Evolutionary conservation across 1,140 invertebrate genomes (phyloP), one percentile per base, ranked within the genome.

Genomic region (Halictus rubicundus): DNA sequence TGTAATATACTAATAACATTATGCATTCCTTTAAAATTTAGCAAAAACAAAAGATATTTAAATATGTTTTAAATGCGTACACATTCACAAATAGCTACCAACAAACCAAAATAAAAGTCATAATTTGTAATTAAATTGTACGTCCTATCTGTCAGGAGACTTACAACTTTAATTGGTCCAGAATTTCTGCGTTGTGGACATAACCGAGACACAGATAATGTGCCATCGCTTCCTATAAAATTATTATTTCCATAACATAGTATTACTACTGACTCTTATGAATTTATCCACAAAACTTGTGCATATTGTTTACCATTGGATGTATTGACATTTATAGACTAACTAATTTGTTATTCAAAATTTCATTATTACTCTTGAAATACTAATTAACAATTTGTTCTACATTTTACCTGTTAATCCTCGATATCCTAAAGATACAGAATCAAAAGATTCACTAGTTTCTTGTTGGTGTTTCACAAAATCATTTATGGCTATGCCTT

Each of bases 391-490:
- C 46, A 46, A 37, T 14, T 63, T 19, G 59, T 2, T 37, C 0
- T 46, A 32, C 57, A 64, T 32, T 82, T 91, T 84, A 95, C 95
- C 95, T 76, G 94, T 94, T 5, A 95, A 88, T 6, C 95, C 95
- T 70, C 95, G 92, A 85, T 95, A 95, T 42, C 95, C 95, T 68
- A 95, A 89, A 3, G 95, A 95, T n/a, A 95, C 94, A 0, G 94
- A 94, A 81, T 95, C 95, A 66, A 94, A 92, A 37, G 94, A 93
- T 59, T 95, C 94, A 59, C 90, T 94, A 16, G 94, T 92, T 80
- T 95, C 90, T 84, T 95, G 94, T 69, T 95, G 94, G 57, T 95
- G 93, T 71, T 93, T 93, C 12, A 95, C 87, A 75, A 95, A 95
- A 42, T 95, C 93, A 25, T 94, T 92, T 42, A 95, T 94, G 21